These are phyloP conservation scores for Lynx canadensis DNA, from an alignment of 2,113 vertebrate species.

Conservation along the genomic window DNA sequence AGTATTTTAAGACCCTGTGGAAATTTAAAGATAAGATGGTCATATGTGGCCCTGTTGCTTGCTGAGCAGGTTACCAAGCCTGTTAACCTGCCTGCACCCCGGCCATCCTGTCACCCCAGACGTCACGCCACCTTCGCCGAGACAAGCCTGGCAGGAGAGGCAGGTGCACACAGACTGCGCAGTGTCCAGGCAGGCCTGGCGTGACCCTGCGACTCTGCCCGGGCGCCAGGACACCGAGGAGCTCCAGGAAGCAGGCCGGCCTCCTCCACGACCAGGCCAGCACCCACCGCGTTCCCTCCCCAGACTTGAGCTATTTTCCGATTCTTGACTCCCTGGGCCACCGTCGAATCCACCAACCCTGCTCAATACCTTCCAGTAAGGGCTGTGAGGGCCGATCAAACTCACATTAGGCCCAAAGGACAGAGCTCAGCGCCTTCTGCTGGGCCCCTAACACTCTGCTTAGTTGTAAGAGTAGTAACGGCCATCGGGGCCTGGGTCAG, in stretches of 20 bases:
- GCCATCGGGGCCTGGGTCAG: neutral
- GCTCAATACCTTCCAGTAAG: neutral
- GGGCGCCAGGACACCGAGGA: neutral
- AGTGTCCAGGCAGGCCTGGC: neutral
- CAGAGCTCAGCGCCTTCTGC: too few species aligned
- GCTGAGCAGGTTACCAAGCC: neutral
- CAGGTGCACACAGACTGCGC: too few species aligned
- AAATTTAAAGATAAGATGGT: neutral
- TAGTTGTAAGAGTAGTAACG: neutral
- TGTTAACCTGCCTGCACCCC: neutral
- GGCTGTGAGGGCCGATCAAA: neutral
- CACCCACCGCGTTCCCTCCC: neutral
- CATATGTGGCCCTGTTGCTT: neutral
- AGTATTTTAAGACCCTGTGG: neutral
- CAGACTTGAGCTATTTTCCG: accelerated
- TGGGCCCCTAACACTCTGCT: accelerated
- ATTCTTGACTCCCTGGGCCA: neutral
- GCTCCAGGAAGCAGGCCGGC: accelerated
- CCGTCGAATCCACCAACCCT: too few species aligned
- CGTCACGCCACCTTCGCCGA: neutral
- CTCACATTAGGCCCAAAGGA: neutral
- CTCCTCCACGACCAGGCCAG: neutral
- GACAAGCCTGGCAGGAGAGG: accelerated
- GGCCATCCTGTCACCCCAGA: neutral
- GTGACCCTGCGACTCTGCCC: accelerated